Evolutionary conservation across 1,140 invertebrate species (phyloP).

Genomic region (Hylaeus volcanicus): DNA sequence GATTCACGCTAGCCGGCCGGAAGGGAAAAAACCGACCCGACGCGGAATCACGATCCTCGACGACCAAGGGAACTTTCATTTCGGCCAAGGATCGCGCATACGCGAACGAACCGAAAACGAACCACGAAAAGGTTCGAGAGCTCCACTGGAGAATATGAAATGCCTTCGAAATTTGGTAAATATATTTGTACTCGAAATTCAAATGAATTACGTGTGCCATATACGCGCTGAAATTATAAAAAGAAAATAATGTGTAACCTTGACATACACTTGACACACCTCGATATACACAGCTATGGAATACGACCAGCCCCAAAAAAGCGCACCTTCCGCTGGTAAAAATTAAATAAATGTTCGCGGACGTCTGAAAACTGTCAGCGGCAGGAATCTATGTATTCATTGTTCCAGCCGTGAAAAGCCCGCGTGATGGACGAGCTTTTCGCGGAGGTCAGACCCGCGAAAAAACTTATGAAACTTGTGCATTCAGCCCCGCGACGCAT

Average conservation of each 20-base stretch:
- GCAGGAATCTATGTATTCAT: constrained; percentile 3
- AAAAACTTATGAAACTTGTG: constrained; percentile 28
- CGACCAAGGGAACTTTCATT: constrained; percentile 4
- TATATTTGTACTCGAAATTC: no score
- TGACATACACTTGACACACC: no score
- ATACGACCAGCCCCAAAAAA: no score
- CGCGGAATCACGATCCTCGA: neutral
- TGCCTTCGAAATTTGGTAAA: no score
- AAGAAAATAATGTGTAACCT: no score
- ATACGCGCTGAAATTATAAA: no score
- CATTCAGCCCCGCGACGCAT: neutral
- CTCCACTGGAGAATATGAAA: neutral
- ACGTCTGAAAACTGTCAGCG: no score
- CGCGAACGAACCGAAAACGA: neutral
- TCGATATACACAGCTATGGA: no score
- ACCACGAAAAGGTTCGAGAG: neutral
- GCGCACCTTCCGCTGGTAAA: neutral
- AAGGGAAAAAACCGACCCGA: neutral
- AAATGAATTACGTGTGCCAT: no score
- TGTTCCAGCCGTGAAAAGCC: constrained; percentile 9
- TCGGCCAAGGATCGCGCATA: neutral
- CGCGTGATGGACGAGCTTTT: constrained; percentile 26
- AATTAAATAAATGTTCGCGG: neutral
- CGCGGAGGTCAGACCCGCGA: neutral
- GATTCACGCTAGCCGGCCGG: neutral